Percentiles rank a stretch among this genome's conserved stretches.
Evolutionary conservation across 2,888 invertebrate genomes (phyloP).

Genomic region (Abscondita cerata): DNA sequence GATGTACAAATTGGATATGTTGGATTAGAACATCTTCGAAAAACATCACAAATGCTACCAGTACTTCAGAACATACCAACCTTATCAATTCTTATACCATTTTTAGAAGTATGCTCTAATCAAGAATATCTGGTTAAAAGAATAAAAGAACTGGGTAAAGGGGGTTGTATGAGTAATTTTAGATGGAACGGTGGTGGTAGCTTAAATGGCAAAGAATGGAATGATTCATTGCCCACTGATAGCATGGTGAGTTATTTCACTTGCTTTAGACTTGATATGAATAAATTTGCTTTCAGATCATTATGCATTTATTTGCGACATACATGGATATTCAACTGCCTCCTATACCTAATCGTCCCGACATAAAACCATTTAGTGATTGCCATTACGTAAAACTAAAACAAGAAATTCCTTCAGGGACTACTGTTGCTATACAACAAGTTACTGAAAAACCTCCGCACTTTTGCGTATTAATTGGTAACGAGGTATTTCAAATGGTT

Average conservation of each 20-base stretch:
- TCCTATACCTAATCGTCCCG: constrained; percentile 69
- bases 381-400: constrained; percentile 59
- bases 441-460: constrained; percentile 72
- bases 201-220: constrained; percentile 79
- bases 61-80: constrained; percentile 64
- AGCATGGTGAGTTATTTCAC: constrained; percentile 67
- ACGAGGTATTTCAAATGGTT: constrained; percentile 71
- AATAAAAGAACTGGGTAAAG: constrained; percentile 78
- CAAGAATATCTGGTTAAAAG: constrained; percentile 86
- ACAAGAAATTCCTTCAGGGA: constrained; percentile 59
- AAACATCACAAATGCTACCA: constrained; percentile 69
- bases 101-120: constrained; percentile 81
- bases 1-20: constrained; percentile 74
- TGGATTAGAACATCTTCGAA: constrained; percentile 76
- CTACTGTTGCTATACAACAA: constrained; percentile 68
- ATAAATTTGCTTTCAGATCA: constrained; percentile 62
- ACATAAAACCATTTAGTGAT: constrained; percentile 70
- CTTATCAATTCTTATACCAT: constrained; percentile 73
- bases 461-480: constrained; percentile 71
- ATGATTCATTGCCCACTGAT: constrained; percentile 85
- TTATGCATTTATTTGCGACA: constrained; percentile 84
- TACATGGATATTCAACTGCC: constrained; percentile 86
- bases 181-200: constrained; percentile 85
- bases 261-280: neutral
- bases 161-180: constrained; percentile 88